phyloP scores from a whole-genome alignment of 2,797 vertebrate species.

The Varecia variegata region DNA sequence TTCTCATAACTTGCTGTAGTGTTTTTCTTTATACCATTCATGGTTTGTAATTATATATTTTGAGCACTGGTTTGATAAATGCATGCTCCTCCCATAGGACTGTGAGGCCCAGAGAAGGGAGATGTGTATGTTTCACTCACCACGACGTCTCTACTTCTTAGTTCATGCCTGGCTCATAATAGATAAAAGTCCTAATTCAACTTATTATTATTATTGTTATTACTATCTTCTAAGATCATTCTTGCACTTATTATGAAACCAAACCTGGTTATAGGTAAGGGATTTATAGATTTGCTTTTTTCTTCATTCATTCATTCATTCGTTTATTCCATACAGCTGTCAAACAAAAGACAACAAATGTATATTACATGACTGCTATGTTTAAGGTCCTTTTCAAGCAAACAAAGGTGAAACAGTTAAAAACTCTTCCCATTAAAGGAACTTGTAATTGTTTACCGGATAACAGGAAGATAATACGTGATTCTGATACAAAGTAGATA shows the following conservation, averaged over 20 bases:
- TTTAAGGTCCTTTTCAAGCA: not conserved
- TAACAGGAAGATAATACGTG: not conserved
- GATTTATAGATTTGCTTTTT: not conserved
- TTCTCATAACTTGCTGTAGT: slow-evolving; percentile 8
- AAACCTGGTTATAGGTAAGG: not conserved
- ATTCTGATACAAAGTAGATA: not conserved
- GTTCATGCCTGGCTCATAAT: not conserved
- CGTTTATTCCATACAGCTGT: not conserved
- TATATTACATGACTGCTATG: not conserved
- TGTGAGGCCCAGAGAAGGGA: not conserved
- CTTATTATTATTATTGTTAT: not conserved
- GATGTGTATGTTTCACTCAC: not conserved
- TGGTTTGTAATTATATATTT: slow-evolving; percentile 27
- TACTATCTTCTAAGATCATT: not conserved
- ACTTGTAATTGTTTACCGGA: not conserved
- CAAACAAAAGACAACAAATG: not conserved
- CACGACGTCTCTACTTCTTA: not conserved
- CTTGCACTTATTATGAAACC: slow-evolving; percentile 11
- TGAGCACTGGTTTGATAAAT: not conserved
- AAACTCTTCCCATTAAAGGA: not conserved
- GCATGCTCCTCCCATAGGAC: not conserved
- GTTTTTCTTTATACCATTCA: not conserved
- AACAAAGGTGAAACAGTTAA: not conserved
- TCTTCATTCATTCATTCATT: not conserved
- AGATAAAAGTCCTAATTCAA: not conserved